phyloP scores from a whole-genome alignment of 2,888 invertebrate genomes.

The Drosophila suboccidentalis region DNA sequence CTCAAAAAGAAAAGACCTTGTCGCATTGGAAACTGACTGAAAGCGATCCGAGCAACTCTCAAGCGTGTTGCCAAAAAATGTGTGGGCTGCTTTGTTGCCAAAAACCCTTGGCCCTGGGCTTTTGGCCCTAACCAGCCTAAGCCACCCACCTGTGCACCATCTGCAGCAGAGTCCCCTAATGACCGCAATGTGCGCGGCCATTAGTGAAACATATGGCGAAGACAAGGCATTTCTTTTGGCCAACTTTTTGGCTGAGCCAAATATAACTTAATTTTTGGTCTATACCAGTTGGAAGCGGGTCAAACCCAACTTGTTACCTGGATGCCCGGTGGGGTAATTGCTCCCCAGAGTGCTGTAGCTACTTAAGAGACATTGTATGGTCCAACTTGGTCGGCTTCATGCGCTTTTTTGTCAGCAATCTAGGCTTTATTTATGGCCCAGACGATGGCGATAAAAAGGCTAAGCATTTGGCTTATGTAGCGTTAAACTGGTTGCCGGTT shows the following conservation, averaged over 20 bases:
- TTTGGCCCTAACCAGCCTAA: constrained; percentile 1
- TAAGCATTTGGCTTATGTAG: constrained; percentile 61
- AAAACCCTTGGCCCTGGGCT: constrained; percentile 20
- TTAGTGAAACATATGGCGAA: constrained; percentile 77
- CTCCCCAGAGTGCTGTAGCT: constrained; percentile 75
- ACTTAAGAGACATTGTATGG: constrained; percentile 73
- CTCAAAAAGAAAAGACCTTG: neutral
- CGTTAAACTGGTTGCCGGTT: constrained; percentile 49
- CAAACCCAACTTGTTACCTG: constrained; percentile 69
- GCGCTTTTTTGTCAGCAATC: constrained; percentile 46
- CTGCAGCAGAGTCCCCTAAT: constrained; percentile 63
- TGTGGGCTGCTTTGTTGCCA: constrained; percentile 19
- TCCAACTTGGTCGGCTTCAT: constrained; percentile 34
- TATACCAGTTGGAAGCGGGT: constrained; percentile 44
- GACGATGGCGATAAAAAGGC: constrained; percentile 69
- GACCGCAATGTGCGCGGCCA: constrained; percentile 78
- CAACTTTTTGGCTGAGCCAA: constrained; percentile 62
- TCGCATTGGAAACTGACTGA: constrained; percentile 25
- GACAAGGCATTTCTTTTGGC: constrained; percentile 47
- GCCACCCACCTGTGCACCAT: constrained; percentile 48
- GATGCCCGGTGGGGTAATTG: constrained; percentile 63
- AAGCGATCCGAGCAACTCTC: constrained; percentile 31
- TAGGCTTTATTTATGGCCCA: constrained; percentile 72
- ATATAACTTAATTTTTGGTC: constrained; percentile 76
- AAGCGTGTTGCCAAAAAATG: constrained; percentile 34